phyloP scores from a whole-genome alignment of 2,888 invertebrate species.

The Coecobrya sp. region DNA sequence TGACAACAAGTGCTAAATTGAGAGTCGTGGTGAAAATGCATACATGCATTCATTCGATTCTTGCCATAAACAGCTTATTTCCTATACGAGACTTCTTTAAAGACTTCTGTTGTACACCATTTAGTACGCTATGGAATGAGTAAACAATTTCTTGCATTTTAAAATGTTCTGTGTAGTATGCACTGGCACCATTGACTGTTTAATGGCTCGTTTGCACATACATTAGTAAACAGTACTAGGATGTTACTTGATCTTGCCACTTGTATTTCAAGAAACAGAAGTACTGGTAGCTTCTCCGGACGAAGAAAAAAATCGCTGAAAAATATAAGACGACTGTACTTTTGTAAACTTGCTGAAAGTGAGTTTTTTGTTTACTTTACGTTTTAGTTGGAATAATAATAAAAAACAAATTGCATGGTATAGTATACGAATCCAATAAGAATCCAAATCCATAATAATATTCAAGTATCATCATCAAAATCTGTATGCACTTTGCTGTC shows the following conservation, averaged over 20 bases:
- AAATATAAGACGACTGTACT: conserved; percentile 30
- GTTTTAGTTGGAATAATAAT: not conserved
- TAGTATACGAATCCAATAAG: too few relatives aligned
- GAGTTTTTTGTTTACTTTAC: conserved; percentile 55
- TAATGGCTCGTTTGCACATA: not conserved
- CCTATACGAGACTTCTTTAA: not conserved
- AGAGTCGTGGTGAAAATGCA: not conserved
- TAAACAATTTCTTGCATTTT: not conserved
- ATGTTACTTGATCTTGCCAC: too few relatives aligned
- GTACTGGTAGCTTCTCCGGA: not conserved
- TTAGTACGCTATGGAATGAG: not conserved
- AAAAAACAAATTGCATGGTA: not conserved
- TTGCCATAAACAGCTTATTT: not conserved
- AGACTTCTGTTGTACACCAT: not conserved
- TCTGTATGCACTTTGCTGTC: conserved; percentile 48
- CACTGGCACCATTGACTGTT: not conserved
- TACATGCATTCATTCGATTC: not conserved
- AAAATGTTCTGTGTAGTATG: not conserved
- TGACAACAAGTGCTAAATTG: not conserved
- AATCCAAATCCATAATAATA: too few relatives aligned
- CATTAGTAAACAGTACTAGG: too few relatives aligned
- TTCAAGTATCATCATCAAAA: conserved; percentile 20
- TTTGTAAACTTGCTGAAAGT: conserved; percentile 43
- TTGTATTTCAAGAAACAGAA: not conserved
- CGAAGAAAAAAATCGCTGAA: conserved; percentile 1